A percentile compares a stretch with the other conserved stretches of the same genome.
phyloP scores from a whole-genome alignment of 2,113 vertebrate species.

The Channa maculata region DNA sequence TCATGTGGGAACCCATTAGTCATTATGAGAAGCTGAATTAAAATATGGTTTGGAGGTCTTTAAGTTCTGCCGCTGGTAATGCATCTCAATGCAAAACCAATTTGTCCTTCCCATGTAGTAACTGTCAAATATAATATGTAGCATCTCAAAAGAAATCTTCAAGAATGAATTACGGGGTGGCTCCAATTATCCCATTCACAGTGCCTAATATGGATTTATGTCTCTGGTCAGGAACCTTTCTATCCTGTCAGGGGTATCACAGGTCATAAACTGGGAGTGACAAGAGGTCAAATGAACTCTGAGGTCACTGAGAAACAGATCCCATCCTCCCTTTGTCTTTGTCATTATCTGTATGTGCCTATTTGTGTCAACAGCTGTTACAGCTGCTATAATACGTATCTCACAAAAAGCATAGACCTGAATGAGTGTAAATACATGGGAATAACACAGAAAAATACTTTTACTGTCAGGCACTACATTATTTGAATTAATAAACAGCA shows the following conservation, averaged over 20 bases:
- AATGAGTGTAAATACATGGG: too few species aligned
- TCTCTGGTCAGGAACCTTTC: constrained; percentile 46
- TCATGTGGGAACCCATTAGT: neutral
- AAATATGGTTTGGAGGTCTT: neutral
- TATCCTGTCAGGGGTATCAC: constrained; percentile 42
- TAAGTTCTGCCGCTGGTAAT: neutral
- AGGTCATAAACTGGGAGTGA: constrained; percentile 66
- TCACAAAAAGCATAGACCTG: too few species aligned
- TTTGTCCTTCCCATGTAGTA: constrained; percentile 3
- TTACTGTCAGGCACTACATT: too few species aligned
- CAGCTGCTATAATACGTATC: too few species aligned
- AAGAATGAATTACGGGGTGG: constrained; percentile 44
- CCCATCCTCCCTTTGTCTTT: neutral
- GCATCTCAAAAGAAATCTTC: neutral
- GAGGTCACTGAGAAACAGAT: constrained; percentile 47
- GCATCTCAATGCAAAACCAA: constrained; percentile 20
- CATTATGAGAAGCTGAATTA: neutral
- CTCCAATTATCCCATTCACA: constrained; percentile 54
- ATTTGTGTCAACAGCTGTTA: constrained; percentile 12
- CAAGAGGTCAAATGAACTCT: constrained; percentile 59
- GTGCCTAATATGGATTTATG: constrained; percentile 73
- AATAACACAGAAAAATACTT: too few species aligned
- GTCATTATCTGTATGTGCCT: neutral
- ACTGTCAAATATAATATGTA: constrained; percentile 5
- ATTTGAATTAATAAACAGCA: too few species aligned